Evolutionary conservation across 1,140 invertebrate species (phyloP), one percentile per base, ranked within the genome.

Genomic region (Drosophila tsacasi): DNA sequence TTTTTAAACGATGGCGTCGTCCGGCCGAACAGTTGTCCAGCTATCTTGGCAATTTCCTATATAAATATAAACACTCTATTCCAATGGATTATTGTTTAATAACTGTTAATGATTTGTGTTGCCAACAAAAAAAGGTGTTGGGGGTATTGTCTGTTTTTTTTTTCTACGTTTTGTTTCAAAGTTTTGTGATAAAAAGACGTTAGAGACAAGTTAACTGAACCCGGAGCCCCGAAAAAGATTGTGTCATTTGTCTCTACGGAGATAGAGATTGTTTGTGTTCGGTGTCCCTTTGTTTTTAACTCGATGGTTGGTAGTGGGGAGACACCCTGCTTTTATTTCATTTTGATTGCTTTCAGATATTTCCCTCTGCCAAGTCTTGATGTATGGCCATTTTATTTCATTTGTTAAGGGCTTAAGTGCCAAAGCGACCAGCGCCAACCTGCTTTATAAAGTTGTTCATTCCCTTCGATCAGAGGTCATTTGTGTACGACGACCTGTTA

Each of bases 361-460:
- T 76, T 52, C 46, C 46, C 21, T 61, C 37, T 62, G 50, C 60
- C 64, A 62, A 76, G 63, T 37, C 60, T 79, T 83, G 79, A 87
- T 83, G 47, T 87, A 82, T 75, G 55, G 69, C 64, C 50, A 65
- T 42, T 67, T 76, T 76, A 83, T 86, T 79, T 72, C 37, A 55
- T 86, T 57, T 86, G 65, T 79, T 69, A 86, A 87, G 60, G 76
- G 79, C 76, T 87, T 87, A 73, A 83, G 79, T 73, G 83, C 79
- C 64, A 66, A 77, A 65, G 40, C 61, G 46, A 44, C 54, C 35
- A 47, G 46, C 39, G 27, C 30, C 64, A 63, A 46, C 52, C 55
- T 49, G 63, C 81, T 63, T 57, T 83, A 83, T 79, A 83, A 79
- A 83, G 81, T 66, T 79, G 66, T 82, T 46, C 54, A n/a, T 55